Evolutionary conservation across 2,888 invertebrate genomes (phyloP).

Genomic region (Cyrtodaria siliqua): DNA sequence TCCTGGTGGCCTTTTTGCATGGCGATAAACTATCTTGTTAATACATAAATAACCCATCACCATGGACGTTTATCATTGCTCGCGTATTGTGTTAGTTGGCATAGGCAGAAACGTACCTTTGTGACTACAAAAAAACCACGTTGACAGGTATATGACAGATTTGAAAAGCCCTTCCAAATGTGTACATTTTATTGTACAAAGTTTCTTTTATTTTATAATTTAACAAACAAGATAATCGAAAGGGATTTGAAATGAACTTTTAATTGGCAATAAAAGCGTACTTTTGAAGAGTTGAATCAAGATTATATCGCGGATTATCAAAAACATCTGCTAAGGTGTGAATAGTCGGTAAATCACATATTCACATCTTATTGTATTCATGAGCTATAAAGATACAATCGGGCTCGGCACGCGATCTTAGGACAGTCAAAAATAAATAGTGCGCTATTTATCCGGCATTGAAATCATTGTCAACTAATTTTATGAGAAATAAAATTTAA

Average conservation of each 20-base stretch:
- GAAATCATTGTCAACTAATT: slow-evolving; percentile 42
- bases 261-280: slow-evolving; percentile 42
- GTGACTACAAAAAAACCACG: not conserved
- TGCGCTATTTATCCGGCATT: slow-evolving; percentile 43
- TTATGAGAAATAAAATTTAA: slow-evolving; percentile 26
- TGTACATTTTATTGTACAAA: not conserved
- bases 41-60: too few species aligned
- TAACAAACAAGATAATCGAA: slow-evolving; percentile 9
- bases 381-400: slow-evolving; percentile 64
- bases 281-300: slow-evolving; percentile 38
- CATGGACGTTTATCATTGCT: too few species aligned
- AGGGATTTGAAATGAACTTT: slow-evolving; percentile 35
- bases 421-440: slow-evolving; percentile 42
- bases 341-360: slow-evolving; percentile 45
- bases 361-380: slow-evolving; percentile 42
- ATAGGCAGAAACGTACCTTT: not conserved
- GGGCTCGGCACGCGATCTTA: slow-evolving; percentile 53
- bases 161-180: not conserved
- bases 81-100: not conserved
- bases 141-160: slow-evolving; percentile 7
- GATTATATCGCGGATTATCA: slow-evolving; percentile 59
- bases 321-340: slow-evolving; percentile 54
- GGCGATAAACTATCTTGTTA: too few species aligned
- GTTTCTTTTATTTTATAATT: slow-evolving; percentile 16
- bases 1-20: too few species aligned